Base-by-base conservation (phyloP, 2,888 invertebrate species). In the Pomacea canaliculata region DNA sequence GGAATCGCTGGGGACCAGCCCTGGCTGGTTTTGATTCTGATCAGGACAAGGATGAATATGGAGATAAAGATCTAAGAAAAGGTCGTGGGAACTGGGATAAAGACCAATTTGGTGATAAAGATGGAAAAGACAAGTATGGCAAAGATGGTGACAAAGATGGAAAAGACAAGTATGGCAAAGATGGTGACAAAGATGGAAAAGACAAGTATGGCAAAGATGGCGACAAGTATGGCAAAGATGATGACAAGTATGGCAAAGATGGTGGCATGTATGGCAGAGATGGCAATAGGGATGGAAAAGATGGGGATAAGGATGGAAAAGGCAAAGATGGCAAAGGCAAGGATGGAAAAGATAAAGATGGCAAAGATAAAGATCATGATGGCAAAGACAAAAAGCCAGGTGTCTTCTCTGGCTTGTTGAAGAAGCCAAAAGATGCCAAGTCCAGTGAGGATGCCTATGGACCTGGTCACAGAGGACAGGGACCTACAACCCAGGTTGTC, bases 381-480 rank as follows among this genome's bases (percentile, higher is more conserved):
- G 69, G 23, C 23, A 69, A 69, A n/a, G 49, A 69, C 16, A 69
- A 48, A 49, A 49, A 49, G n/a, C 27, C 16, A 48, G 49, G 48
- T 69, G 59, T 60, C 23, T 18, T 74, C 49, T 74, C 69, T 18
- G 18, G 69, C 74, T 69, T 69, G 73, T 59, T 73, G 60, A 74
- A 74, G 69, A 74, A 74, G 59, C 74, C 74, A 68, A 74, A 74
- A 63, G 74, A 74, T 9, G 68, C 74, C 62, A 73, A 73, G 37
- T 48, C 68, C 73, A 73, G 67, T 3, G 46, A 23, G 12, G 72
- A 48, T 48, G 59, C 49, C 56, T 49, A 70, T 49, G 48, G 48
- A 9, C 68, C 68, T 68, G 68, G 68, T 19, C 23, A 63, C 23
- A 27, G 49, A 63, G 71, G 60, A 5, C 49, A 49, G 19, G 73